Conservation (phyloP, 92 coral and sea anemone species). For the Micromussa lordhowensis region DNA sequence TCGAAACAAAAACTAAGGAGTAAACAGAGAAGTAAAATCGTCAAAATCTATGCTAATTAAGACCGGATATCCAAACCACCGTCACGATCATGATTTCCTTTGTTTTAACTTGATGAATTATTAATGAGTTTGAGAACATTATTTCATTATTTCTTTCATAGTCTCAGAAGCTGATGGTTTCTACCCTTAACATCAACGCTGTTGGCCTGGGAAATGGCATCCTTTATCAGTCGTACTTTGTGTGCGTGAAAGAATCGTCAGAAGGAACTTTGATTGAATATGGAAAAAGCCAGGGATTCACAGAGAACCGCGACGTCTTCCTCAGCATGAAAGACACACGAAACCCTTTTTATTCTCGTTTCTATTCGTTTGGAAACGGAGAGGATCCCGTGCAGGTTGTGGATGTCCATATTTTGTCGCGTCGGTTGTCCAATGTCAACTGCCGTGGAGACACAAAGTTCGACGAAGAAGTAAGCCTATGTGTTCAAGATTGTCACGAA, state of each 20-base stretch:
- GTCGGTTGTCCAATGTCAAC: neutral
- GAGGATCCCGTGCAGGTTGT: constrained; percentile 29
- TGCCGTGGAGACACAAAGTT: constrained; percentile 33
- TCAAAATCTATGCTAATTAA: too few relatives aligned
- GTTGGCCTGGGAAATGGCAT: neutral
- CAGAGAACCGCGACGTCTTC: constrained; percentile 13
- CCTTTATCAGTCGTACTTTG: neutral
- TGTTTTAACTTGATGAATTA: too few relatives aligned
- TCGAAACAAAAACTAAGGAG: too few relatives aligned
- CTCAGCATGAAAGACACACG: constrained; percentile 26
- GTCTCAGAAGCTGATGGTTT: constrained; percentile 13
- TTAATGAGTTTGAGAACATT: too few relatives aligned
- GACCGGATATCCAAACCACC: too few relatives aligned
- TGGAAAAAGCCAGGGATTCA: constrained; percentile 41
- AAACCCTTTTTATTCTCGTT: constrained; percentile 22
- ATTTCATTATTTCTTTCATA: neutral
- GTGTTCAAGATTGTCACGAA: constrained; percentile 31
- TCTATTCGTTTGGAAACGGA: constrained; percentile 61
- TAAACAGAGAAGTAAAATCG: too few relatives aligned
- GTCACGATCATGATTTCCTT: too few relatives aligned
- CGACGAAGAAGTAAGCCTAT: constrained; percentile 1
- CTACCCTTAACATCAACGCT: constrained; percentile 4
- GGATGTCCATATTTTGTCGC: constrained; percentile 4
- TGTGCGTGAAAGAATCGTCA: neutral
- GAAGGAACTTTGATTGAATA: constrained; percentile 39